Evolutionary conservation across 2,888 invertebrate species (phyloP), one percentile per base, ranked within the genome.

Genomic region (Patella pellucida): DNA sequence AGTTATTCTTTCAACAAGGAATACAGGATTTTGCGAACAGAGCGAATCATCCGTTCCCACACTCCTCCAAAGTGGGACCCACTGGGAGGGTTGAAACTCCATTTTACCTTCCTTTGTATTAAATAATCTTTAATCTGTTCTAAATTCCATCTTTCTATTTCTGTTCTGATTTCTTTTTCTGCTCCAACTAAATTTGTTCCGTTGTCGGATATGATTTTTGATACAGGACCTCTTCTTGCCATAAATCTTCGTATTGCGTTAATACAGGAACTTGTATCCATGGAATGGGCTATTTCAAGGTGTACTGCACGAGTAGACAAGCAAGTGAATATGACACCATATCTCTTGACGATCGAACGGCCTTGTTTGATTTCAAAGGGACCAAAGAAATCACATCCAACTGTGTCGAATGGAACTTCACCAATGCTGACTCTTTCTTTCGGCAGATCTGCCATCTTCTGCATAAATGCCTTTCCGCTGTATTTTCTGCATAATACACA

Each of bases 31-130:
- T 72, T 71, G 15, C 80, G 52, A 5, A 75, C 74, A 23, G 74
- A 72, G 52, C 82, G 50, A 41, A 81, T 81, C 41, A 77, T 51
- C 52, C 68, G 27, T 15, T 68, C 68, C 68, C 68, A n/a, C n/a
- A 68, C 68, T 14, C 68, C 68, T 14, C 19, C 68, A 16, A 31
- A 7, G 68, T 68, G 1, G 68, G 68, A 68, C 27, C 27, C 68
- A n/a, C 14, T 31, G n/a, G 68, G 68, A 9, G 68, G 68, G 3
- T 68, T 68, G 7, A 68, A 68, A 27, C 41, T 9, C 68, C 19
- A 68, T 27, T 27, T 31, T 16, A 68, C 41, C 16, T 68, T 68
- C 19, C 68, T 27, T 41, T 68, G 68, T 14, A 68, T 3, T 14
- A 68, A 19, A 11, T 27, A 14, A 27, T 68, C 3, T 14, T 68